Evolutionary conservation across 2,888 invertebrate genomes (phyloP).

Genomic region (Lissonota sp.): DNA sequence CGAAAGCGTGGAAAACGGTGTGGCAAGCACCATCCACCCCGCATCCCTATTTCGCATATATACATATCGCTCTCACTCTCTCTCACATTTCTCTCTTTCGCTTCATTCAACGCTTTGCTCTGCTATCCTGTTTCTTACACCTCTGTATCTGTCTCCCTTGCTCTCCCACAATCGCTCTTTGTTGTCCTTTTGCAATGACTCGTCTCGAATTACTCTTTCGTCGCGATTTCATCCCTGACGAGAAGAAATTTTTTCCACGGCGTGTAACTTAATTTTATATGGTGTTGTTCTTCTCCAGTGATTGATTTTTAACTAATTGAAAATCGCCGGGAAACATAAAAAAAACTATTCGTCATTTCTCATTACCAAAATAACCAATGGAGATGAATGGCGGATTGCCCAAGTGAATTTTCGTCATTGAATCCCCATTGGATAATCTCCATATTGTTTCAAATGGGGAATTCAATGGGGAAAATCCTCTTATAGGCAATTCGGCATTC

Average conservation of each 20-base stretch:
- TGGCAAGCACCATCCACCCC: conserved; percentile 39
- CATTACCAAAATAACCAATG: no score
- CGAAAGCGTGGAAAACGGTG: conserved; percentile 49
- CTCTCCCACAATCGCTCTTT: not conserved
- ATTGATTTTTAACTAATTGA: no score
- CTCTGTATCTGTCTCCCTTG: not conserved
- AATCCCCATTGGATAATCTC: no score
- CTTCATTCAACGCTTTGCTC: conserved; percentile 1
- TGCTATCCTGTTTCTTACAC: conserved; percentile 1
- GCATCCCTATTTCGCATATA: conserved; percentile 15
- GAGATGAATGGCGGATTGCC: no score
- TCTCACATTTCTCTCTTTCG: not conserved
- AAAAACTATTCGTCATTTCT: no score
- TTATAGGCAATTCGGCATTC: no score
- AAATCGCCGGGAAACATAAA: no score
- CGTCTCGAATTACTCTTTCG: conserved; percentile 44
- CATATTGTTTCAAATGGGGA: no score
- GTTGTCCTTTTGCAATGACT: conserved; percentile 16
- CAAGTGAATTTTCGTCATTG: no score
- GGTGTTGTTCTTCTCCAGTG: no score
- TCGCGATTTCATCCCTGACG: conserved; percentile 21
- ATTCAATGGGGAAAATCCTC: no score
- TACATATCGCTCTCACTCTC: not conserved
- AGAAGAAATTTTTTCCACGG: not conserved
- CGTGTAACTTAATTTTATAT: no score